phyloP scores from a whole-genome alignment of 2,888 invertebrate genomes.

The Dynastes maya region DNA sequence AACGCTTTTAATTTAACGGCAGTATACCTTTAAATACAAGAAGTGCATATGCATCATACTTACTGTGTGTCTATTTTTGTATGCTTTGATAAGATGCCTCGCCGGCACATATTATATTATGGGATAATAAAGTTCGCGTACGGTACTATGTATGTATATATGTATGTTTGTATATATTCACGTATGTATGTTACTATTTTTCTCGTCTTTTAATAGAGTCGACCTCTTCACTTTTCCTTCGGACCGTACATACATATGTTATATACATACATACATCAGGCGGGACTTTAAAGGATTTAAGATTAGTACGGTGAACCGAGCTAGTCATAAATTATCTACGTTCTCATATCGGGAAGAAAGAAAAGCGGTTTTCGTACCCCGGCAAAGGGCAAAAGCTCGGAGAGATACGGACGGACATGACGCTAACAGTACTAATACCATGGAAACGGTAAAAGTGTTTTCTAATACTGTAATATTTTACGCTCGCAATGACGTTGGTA shows the following conservation, averaged over 20 bases:
- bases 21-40: slow-evolving; percentile 17
- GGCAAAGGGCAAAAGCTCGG: not conserved
- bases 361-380: not conserved
- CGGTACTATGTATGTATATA: not conserved
- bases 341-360: not conserved
- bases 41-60: slow-evolving; percentile 6
- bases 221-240: not conserved
- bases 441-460: slow-evolving; percentile 13
- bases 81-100: slow-evolving; percentile 21
- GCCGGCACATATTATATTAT: slow-evolving; percentile 16
- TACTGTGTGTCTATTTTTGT: not conserved
- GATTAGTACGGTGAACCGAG: slow-evolving; percentile 2
- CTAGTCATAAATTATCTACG: not conserved
- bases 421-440: slow-evolving; percentile 10
- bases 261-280: not conserved
- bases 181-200: not conserved
- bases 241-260: too few species aligned
- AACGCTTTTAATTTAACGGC: slow-evolving; percentile 21
- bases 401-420: slow-evolving; percentile 8
- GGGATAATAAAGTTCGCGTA: slow-evolving; percentile 7
- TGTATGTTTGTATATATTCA: not conserved
- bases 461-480: slow-evolving; percentile 10
- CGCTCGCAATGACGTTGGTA: not conserved
- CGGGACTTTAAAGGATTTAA: not conserved
- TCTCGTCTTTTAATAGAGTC: slow-evolving; percentile 11